Conservation (phyloP, 2,113 vertebrate species). For the Tamias sibiricus region DNA sequence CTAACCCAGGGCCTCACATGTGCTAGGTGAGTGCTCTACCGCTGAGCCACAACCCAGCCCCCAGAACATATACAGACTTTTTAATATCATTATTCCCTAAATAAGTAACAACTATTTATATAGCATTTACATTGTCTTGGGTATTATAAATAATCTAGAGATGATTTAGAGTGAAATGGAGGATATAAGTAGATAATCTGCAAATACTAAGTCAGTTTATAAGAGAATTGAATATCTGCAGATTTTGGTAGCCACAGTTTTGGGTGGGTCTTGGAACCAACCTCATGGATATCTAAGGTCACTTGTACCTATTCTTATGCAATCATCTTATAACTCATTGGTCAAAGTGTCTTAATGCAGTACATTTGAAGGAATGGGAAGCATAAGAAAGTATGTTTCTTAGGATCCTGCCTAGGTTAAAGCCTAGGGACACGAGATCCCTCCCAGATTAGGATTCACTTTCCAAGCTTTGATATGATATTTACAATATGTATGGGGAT, state of each 20-base stretch:
- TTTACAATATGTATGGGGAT: not conserved
- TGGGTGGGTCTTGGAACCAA: not conserved
- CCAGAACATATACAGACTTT: not conserved
- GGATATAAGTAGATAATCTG: not conserved
- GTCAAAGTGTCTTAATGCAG: not conserved
- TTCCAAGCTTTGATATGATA: not conserved
- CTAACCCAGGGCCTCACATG: no score
- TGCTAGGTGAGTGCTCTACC: no score
- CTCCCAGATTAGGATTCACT: not conserved
- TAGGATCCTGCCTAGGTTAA: not conserved
- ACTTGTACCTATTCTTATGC: not conserved
- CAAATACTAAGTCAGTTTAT: not conserved
- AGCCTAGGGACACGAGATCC: not conserved
- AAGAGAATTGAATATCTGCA: not conserved
- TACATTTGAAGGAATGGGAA: not conserved
- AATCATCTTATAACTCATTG: not conserved
- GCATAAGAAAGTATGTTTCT: not conserved
- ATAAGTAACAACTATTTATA: not conserved
- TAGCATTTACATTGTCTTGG: not conserved
- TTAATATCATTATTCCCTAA: no score
- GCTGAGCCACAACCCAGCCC: no score
- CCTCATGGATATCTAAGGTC: not conserved
- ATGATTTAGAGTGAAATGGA: no score
- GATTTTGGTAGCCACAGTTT: not conserved
- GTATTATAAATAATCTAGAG: not conserved